These are phyloP conservation scores for Ciconia stormi DNA, from an alignment of 2,113 vertebrate species.

Conservation along the genomic window DNA sequence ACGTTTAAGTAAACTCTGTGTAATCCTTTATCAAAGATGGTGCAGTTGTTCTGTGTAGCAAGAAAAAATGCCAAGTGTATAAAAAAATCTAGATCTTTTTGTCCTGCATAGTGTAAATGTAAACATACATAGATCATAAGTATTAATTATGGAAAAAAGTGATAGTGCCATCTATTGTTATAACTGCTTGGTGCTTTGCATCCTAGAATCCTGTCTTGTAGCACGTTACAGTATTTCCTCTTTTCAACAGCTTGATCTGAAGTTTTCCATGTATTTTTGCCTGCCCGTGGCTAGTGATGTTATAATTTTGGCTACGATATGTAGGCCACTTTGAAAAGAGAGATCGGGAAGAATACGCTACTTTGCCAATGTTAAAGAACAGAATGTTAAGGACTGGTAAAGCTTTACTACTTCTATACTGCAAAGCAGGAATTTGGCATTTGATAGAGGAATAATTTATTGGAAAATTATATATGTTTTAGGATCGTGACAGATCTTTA, in stretches of 20 bases:
- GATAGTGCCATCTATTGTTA: background rate
- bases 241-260: background rate
- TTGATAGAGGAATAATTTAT: background rate
- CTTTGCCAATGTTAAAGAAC: background rate
- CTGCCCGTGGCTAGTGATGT: background rate
- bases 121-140: background rate
- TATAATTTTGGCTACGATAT: background rate
- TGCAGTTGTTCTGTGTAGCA: background rate
- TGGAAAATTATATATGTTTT: accelerated
- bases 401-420: background rate
- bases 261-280: background rate
- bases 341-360: background rate
- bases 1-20: background rate
- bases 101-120: background rate
- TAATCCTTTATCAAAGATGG: background rate
- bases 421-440: background rate
- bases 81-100: background rate
- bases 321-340: background rate
- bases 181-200: background rate
- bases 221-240: background rate
- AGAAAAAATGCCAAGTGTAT: background rate
- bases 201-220: background rate
- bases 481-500: background rate
- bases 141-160: background rate
- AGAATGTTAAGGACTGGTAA: background rate